A percentile compares a stretch with the other conserved stretches of the same genome.
Evolutionary conservation across 2,888 invertebrate species (phyloP).

Genomic region (Nysson spinosus): DNA sequence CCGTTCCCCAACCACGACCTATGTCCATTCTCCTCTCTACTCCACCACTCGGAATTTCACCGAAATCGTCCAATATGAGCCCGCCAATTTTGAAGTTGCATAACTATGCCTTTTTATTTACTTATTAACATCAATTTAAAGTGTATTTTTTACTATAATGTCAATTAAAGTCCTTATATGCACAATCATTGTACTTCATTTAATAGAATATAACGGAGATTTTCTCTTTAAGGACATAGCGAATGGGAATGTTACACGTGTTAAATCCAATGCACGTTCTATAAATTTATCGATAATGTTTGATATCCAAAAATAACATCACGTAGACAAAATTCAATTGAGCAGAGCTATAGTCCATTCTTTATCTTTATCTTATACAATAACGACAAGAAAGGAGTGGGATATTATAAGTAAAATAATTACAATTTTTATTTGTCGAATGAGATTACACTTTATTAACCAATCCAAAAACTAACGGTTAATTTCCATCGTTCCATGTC

Average conservation of each 20-base stretch:
- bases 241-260: too few species aligned
- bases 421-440: conserved; percentile 35
- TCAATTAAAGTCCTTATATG: too few species aligned
- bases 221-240: too few species aligned
- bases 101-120: too few species aligned
- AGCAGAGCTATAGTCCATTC: too few species aligned
- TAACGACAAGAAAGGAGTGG: neutral
- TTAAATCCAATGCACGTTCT: too few species aligned
- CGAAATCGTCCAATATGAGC: conserved; percentile 22
- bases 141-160: too few species aligned
- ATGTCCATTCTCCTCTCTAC: conserved; percentile 33
- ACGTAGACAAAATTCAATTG: too few species aligned
- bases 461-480: conserved; percentile 64
- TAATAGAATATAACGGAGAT: too few species aligned
- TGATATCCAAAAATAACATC: too few species aligned
- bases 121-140: neutral
- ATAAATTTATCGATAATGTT: too few species aligned
- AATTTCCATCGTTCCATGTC: conserved; percentile 66
- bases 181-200: too few species aligned
- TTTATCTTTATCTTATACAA: neutral
- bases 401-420: conserved; percentile 16
- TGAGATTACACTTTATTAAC: conserved; percentile 42
- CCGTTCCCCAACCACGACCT: conserved; percentile 60
- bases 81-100: conserved; percentile 51
- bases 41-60: conserved; percentile 15